Conservation (phyloP, 2,888 invertebrate species). For the Gordius sp. region DNA sequence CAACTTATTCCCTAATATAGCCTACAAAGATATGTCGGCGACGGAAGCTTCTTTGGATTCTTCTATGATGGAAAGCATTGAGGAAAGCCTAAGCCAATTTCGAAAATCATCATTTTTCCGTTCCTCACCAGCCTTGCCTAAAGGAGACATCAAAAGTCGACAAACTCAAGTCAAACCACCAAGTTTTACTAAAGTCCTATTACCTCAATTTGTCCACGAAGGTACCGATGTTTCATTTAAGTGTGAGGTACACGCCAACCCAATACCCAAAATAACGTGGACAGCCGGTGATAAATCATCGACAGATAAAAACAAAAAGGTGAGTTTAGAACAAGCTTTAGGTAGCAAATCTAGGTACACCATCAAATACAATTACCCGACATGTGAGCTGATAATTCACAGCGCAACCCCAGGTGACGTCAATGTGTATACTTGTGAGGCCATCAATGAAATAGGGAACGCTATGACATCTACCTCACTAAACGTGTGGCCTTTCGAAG, state of each 20-base stretch:
- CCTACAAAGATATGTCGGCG: neutral
- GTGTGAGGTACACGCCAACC: slow-evolving; percentile 3
- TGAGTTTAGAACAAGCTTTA: slow-evolving; percentile 6
- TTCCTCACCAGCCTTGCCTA: no score
- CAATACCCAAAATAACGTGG: slow-evolving; percentile 3
- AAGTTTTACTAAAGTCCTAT: neutral
- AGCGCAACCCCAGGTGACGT: neutral
- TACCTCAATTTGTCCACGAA: slow-evolving; percentile 10
- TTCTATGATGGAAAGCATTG: slow-evolving; percentile 3
- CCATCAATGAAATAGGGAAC: slow-evolving; percentile 1
- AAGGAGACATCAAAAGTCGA: no score
- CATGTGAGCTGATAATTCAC: neutral
- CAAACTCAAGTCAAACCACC: neutral
- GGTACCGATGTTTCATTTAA: neutral
- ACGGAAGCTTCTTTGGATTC: neutral
- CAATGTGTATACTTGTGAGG: slow-evolving; percentile 11
- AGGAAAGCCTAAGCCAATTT: neutral
- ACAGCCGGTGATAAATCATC: neutral
- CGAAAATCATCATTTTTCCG: neutral
- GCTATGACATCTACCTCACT: slow-evolving; percentile 1
- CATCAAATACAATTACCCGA: neutral
- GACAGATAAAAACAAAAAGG: neutral
- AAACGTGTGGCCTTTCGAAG: slow-evolving; percentile 6
- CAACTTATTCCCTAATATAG: neutral
- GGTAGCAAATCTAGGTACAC: neutral